phyloP scores from a whole-genome alignment of 2,888 invertebrate species.

The Ochropleura plecta region DNA sequence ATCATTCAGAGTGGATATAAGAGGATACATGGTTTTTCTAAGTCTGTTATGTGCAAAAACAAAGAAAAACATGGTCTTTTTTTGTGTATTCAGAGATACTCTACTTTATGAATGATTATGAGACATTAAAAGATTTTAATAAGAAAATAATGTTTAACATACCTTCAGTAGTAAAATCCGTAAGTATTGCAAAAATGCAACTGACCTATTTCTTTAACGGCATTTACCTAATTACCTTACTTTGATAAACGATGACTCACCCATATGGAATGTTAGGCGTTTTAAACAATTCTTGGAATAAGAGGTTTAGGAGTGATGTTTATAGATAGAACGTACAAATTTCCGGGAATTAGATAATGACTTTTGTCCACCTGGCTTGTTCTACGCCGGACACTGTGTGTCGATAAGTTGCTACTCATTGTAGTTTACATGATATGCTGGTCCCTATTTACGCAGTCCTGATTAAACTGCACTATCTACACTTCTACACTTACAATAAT shows the following conservation, averaged over 20 bases:
- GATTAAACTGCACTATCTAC: too few species aligned
- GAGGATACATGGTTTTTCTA: slow-evolving; percentile 8
- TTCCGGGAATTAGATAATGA: slow-evolving; percentile 7
- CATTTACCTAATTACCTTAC: background rate
- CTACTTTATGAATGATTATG: too few species aligned
- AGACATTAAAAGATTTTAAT: slow-evolving; percentile 11
- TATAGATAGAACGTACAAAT: slow-evolving; percentile 2
- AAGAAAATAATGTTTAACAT: slow-evolving; percentile 1
- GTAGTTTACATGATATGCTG: too few species aligned
- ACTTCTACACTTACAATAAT: too few species aligned
- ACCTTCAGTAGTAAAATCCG: slow-evolving; percentile 15
- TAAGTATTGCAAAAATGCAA: background rate
- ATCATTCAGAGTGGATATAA: background rate
- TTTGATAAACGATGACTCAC: slow-evolving; percentile 1
- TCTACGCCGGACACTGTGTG: slow-evolving; percentile 1
- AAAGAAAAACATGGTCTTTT: background rate
- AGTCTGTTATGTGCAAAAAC: slow-evolving; percentile 7
- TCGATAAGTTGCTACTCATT: too few species aligned
- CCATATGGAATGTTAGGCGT: background rate
- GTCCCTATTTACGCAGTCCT: too few species aligned
- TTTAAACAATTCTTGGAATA: slow-evolving; percentile 2
- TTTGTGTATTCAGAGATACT: background rate
- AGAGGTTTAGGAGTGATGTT: slow-evolving; percentile 2
- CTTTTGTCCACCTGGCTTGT: slow-evolving; percentile 6
- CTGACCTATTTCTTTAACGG: background rate